A percentile compares a stretch with the other conserved stretches of the same genome.
phyloP scores from a whole-genome alignment of 2,888 invertebrate genomes.

The Carabus problematicus region DNA sequence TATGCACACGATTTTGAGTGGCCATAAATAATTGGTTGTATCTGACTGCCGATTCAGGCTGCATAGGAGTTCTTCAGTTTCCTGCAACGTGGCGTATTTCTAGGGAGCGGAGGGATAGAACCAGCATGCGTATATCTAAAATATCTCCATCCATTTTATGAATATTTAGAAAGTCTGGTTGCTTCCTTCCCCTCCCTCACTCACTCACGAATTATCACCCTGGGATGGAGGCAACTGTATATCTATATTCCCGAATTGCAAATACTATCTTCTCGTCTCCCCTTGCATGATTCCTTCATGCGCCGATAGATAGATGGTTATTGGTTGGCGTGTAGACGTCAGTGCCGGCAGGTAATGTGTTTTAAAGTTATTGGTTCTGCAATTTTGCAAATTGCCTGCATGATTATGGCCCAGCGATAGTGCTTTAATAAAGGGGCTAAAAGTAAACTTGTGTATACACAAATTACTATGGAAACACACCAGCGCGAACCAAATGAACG shows the following conservation, averaged over 20 bases:
- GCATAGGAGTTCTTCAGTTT: background rate
- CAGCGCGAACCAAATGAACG: too few species aligned
- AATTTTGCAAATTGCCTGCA: conserved; percentile 22
- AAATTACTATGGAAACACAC: too few species aligned
- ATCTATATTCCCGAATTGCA: too few species aligned
- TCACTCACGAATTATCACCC: background rate
- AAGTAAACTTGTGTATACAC: too few species aligned
- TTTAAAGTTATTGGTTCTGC: conserved; percentile 24
- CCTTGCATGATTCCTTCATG: background rate
- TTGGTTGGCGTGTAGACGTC: background rate
- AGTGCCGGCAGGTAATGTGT: conserved; percentile 8
- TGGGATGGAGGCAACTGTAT: too few species aligned
- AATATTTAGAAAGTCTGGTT: background rate
- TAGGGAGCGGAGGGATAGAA: too few species aligned
- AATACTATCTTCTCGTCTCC: too few species aligned
- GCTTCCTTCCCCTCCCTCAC: conserved; percentile 4
- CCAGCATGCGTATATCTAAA: too few species aligned
- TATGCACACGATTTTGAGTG: conserved; percentile 32
- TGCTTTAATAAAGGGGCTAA: conserved; percentile 6
- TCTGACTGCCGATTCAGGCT: conserved; percentile 24
- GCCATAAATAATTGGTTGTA: conserved; percentile 38
- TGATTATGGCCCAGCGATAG: conserved; percentile 9
- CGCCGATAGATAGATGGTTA: background rate
- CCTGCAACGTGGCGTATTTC: too few species aligned
- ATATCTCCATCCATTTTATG: too few species aligned